Evolutionary conservation across 2,888 invertebrate species (phyloP).

Genomic region (Aethes cnicana): DNA sequence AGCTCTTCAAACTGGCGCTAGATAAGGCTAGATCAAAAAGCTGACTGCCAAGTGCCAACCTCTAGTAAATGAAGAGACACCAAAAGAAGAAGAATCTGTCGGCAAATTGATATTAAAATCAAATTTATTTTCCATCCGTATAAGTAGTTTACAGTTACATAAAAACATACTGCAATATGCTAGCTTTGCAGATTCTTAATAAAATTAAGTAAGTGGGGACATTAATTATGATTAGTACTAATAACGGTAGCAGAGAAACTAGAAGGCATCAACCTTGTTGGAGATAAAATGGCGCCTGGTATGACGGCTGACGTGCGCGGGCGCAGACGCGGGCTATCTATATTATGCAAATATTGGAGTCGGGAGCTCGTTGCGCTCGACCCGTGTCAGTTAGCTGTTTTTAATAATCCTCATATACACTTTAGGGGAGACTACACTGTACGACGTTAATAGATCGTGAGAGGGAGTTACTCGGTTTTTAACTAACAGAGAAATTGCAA

Average conservation of each 20-base stretch:
- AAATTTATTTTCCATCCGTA: slow-evolving; percentile 21
- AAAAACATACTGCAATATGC: slow-evolving; percentile 22
- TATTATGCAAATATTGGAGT: slow-evolving; percentile 46
- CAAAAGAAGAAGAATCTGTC: too few species aligned
- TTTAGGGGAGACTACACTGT: slow-evolving; percentile 12
- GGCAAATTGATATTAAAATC: too few species aligned
- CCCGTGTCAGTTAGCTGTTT: slow-evolving; percentile 38
- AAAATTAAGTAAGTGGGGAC: slow-evolving; percentile 28
- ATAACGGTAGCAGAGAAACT: slow-evolving; percentile 46
- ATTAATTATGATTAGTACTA: slow-evolving; percentile 46
- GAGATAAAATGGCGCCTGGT: slow-evolving; percentile 48
- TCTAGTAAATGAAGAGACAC: too few species aligned
- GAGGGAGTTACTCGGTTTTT: too few species aligned
- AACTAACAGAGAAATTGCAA: too few species aligned
- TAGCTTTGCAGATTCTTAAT: slow-evolving; percentile 26
- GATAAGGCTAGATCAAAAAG: too few species aligned
- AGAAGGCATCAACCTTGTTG: slow-evolving; percentile 43
- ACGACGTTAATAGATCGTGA: too few species aligned
- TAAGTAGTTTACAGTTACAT: slow-evolving; percentile 21
- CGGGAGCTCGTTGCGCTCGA: slow-evolving; percentile 24
- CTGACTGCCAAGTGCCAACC: too few species aligned
- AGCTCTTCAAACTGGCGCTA: too few species aligned
- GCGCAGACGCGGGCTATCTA: slow-evolving; percentile 37
- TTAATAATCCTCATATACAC: slow-evolving; percentile 32
- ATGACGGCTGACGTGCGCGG: slow-evolving; percentile 40